phyloP scores from a whole-genome alignment of 2,113 vertebrate genomes.

The Bubo bubo region DNA sequence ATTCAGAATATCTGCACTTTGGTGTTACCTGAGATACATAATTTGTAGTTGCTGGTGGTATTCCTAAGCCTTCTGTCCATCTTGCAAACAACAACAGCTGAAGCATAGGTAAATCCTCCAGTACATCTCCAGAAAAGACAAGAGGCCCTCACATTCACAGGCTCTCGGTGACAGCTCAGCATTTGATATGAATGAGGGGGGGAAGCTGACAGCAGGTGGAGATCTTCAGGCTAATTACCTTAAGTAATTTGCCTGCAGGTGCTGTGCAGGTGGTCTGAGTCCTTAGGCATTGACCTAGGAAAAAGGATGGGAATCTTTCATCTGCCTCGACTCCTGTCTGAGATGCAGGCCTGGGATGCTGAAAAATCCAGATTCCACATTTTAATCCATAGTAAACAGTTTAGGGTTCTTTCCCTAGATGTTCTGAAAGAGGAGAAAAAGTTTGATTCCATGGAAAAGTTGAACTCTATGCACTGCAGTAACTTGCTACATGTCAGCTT shows the following conservation, averaged over 20 bases:
- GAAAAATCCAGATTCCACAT: constrained; percentile 17
- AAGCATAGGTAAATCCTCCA: not conserved
- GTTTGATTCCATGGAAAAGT: not conserved
- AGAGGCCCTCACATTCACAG: not conserved
- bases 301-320: not conserved
- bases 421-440: not conserved
- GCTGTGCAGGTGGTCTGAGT: constrained; percentile 66
- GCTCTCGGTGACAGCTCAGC: not conserved
- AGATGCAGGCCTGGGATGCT: not conserved
- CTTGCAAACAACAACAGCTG: not conserved
- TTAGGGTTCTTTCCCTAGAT: constrained; percentile 2
- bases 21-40: not conserved
- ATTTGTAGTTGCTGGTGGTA: not conserved
- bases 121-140: not conserved
- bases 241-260: constrained; percentile 20
- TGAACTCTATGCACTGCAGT: not conserved
- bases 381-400: constrained; percentile 34
- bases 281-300: not conserved
- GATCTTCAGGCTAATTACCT: constrained; percentile 29
- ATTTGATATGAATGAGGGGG: not conserved
- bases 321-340: not conserved
- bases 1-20: not conserved
- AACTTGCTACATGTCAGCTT: not conserved
- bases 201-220: not conserved
- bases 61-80: not conserved